Percentiles rank a stretch among this genome's conserved stretches.
Conservation (phyloP, 2,888 invertebrate genomes). For the Bimastos eiseni region DNA sequence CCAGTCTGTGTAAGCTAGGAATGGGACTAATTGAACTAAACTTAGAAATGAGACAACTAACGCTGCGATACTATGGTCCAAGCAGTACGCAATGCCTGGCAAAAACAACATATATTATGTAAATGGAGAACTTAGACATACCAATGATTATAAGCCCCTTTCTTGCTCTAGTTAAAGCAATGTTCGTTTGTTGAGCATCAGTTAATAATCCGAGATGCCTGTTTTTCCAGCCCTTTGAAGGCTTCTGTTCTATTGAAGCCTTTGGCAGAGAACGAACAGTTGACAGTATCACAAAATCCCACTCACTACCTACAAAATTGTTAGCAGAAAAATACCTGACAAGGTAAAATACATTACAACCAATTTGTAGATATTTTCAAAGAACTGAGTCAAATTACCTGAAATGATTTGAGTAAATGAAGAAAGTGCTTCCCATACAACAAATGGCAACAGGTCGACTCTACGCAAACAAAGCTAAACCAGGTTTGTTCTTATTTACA, state of each 20-base stretch:
- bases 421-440: not conserved
- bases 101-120: too few relatives aligned
- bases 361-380: not conserved
- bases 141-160: conserved; percentile 56
- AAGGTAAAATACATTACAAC: not conserved
- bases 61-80: too few relatives aligned
- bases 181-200: conserved; percentile 55
- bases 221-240: conserved; percentile 53
- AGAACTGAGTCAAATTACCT: not conserved
- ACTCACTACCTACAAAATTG: conserved; percentile 50
- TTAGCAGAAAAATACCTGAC: not conserved
- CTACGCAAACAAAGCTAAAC: not conserved
- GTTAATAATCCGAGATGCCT: conserved; percentile 56
- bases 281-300: conserved; percentile 56
- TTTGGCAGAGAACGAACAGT: conserved; percentile 54
- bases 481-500: too few relatives aligned
- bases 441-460: not conserved
- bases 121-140: conserved; percentile 41
- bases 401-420: conserved; percentile 2
- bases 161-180: conserved; percentile 55
- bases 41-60: too few relatives aligned
- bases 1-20: too few relatives aligned
- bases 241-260: conserved; percentile 50
- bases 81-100: too few relatives aligned
- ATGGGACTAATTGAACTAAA: too few relatives aligned